Evolutionary conservation across 2,888 invertebrate genomes (phyloP), one percentile per base, ranked within the genome.

Genomic region (Latheticus oryzae): DNA sequence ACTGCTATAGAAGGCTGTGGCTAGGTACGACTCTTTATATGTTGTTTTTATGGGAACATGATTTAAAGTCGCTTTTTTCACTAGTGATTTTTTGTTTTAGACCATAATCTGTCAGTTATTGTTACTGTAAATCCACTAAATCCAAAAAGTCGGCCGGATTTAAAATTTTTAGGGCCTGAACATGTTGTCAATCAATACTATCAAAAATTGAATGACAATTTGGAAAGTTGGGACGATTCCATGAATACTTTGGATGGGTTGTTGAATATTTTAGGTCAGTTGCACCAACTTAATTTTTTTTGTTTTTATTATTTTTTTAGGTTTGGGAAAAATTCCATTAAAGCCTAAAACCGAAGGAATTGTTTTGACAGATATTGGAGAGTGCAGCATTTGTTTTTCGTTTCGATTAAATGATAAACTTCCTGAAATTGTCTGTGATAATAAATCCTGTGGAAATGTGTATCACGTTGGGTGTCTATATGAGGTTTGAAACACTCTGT

Each of bases 351-450:
- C 5, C 1, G 38, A 52, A n/a, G 63, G 63, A 7, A 66, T 69
- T 8, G 28, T 73, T 12, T 62, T 76, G 47, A 59, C 62, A n/a
- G 56, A 71, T 40, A 59, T 57, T 16, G 73, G 72, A 2, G 78
- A 79, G 61, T 81, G 81, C 58, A 72, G 74, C 33, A 79, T 81
- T 58, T 81, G 80, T 62, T 78, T 78, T 54, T 72, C 73, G 1
- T 62, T 70, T 7, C 65, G 75, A 12, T 65, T 78, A n/a, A 69
- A 77, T 35, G 75, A 72, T 1, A 72, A 77, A 59, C 61, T 79
- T 21, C 79, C 80, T 0, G 78, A 79, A 50, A 66, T 78, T 35
- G 63, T 75, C 30, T 81, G 80, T 64, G 69, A 69, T 30, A 78
- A 78, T 62, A 35, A 68, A 43, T 72, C 67, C 5, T 81, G 81